These are phyloP conservation scores for Peromyscus maniculatus DNA, from an alignment of 2,113 vertebrate genomes.

Conservation along the genomic window DNA sequence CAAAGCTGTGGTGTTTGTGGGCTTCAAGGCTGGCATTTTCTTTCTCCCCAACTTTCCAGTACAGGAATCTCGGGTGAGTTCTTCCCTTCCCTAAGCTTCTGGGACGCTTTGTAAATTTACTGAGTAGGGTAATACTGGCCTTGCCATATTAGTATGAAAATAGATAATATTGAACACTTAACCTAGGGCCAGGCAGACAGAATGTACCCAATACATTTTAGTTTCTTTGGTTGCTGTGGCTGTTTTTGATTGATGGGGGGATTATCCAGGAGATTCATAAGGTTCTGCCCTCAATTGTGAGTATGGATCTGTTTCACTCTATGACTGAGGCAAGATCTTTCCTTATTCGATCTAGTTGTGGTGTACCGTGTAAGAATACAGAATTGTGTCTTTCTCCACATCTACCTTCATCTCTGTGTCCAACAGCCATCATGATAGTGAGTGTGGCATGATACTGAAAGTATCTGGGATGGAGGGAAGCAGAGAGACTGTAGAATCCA, in stretches of 20 bases:
- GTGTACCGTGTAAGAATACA: neutral
- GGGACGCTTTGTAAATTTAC: slow-evolving; percentile 50
- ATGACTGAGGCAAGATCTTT: neutral
- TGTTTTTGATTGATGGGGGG: slow-evolving; percentile 27
- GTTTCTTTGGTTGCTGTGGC: neutral
- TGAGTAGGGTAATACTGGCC: slow-evolving; percentile 1
- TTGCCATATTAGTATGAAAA: slow-evolving; percentile 39
- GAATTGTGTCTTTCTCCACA: neutral
- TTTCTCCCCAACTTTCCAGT: neutral
- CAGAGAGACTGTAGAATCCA: neutral
- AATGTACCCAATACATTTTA: neutral
- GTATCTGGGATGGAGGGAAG: neutral
- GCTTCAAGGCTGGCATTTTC: neutral
- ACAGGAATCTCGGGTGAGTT: neutral
- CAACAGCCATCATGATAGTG: neutral
- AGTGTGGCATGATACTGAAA: neutral
- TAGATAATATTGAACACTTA: slow-evolving; percentile 39
- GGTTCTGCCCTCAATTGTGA: neutral
- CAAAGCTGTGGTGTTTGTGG: neutral
- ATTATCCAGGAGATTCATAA: slow-evolving; percentile 3
- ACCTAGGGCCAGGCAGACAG: neutral
- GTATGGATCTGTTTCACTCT: neutral
- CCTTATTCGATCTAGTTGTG: neutral
- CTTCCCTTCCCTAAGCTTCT: slow-evolving; percentile 26
- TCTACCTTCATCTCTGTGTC: neutral